These are phyloP conservation scores for Gymnoscelis rufifasciata DNA, from an alignment of 2,888 invertebrate species.

Conservation along the genomic window DNA sequence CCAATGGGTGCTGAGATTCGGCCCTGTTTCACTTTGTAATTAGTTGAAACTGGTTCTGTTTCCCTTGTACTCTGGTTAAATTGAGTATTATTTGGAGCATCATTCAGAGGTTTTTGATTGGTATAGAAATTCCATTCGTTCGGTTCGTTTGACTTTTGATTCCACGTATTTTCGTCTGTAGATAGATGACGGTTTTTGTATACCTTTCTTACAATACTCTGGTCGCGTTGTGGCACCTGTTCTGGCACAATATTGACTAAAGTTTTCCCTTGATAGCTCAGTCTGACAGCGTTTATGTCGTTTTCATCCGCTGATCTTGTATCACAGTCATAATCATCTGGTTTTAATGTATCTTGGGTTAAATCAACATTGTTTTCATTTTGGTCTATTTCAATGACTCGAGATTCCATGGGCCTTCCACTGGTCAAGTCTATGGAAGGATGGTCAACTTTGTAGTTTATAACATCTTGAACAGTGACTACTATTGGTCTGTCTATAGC, in stretches of 20 bases:
- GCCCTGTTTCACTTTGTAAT: slow-evolving; percentile 1
- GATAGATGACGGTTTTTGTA: slow-evolving; percentile 3
- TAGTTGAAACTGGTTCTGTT: slow-evolving; percentile 2
- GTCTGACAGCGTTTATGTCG: background rate
- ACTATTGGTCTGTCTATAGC: background rate
- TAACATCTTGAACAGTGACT: slow-evolving; percentile 40
- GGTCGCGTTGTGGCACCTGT: background rate
- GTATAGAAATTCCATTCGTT: slow-evolving; percentile 5
- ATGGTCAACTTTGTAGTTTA: slow-evolving; percentile 12
- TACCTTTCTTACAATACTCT: background rate
- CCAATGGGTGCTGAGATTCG: background rate
- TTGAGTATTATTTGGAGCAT: background rate
- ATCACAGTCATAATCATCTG: no score
- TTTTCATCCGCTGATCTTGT: no score
- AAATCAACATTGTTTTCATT: background rate
- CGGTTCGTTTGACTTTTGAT: no score
- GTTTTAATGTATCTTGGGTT: no score
- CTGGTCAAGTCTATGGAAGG: background rate
- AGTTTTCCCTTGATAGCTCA: background rate
- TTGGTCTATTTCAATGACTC: background rate
- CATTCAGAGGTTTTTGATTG: background rate
- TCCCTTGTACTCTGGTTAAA: background rate
- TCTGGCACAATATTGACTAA: background rate
- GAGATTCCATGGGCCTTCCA: background rate
- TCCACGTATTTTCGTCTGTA: slow-evolving; percentile 5